Conservation (phyloP, 2,888 invertebrate genomes). For the Hyposoter dolosus region DNA sequence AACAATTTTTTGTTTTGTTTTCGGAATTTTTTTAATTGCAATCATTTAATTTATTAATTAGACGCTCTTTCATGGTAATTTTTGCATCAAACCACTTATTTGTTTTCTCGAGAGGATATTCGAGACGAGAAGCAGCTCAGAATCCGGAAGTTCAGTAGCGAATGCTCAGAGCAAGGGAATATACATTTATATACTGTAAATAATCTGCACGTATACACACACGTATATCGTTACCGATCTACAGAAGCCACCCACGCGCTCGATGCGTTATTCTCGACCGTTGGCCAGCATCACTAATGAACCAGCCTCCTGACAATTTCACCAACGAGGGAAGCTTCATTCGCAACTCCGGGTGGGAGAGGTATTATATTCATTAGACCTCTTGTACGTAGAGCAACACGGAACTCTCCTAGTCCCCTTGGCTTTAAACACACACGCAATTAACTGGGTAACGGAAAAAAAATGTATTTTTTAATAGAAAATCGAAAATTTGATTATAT, state of each 20-base stretch:
- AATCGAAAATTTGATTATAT: neutral
- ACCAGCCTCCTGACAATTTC: slow-evolving; percentile 69
- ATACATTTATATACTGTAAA: neutral
- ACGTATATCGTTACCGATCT: slow-evolving; percentile 46
- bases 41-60: neutral
- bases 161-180: neutral
- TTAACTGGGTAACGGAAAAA: neutral
- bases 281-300: slow-evolving; percentile 68
- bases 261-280: slow-evolving; percentile 67
- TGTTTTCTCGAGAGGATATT: neutral
- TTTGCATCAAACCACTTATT: neutral
- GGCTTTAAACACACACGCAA: neutral
- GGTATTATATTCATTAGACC: slow-evolving; percentile 39
- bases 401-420: neutral
- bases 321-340: slow-evolving; percentile 57
- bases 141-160: slow-evolving; percentile 48
- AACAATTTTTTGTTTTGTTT: neutral
- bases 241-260: slow-evolving; percentile 71
- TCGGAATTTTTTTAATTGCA: neutral
- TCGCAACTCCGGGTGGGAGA: slow-evolving; percentile 41
- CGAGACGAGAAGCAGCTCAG: slow-evolving; percentile 7
- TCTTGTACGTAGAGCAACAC: slow-evolving; percentile 15
- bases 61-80: neutral
- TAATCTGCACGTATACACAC: neutral
- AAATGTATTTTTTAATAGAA: neutral